Conservation (phyloP, 2,113 vertebrate species). For the Notarius lentiginosus region DNA sequence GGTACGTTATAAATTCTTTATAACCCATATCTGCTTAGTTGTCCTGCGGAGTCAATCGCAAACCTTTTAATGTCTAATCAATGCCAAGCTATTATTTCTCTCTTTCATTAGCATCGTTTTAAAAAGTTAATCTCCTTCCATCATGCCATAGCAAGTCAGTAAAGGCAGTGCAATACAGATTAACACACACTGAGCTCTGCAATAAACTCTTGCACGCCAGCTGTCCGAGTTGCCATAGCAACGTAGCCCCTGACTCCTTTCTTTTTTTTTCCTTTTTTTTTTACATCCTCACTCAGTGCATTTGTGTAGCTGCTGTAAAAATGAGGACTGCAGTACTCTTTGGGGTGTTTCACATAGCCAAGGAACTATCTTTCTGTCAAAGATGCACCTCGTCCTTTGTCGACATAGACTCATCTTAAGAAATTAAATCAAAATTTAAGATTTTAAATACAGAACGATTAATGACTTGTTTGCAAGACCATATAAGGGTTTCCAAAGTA, state of each 20-base stretch:
- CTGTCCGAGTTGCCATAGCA: slow-evolving; percentile 67
- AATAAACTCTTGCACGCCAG: slow-evolving; percentile 36
- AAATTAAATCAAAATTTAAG: background rate
- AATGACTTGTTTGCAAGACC: background rate
- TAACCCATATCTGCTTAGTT: background rate
- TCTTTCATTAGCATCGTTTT: background rate
- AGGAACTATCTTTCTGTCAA: background rate
- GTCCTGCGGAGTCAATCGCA: background rate
- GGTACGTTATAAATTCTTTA: background rate
- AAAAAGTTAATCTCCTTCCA: background rate
- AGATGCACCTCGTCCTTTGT: background rate
- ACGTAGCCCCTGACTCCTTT: slow-evolving; percentile 51
- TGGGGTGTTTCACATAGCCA: background rate
- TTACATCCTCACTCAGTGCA: background rate
- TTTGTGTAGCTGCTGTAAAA: background rate
- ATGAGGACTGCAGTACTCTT: slow-evolving; percentile 10
- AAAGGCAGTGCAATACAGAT: slow-evolving; percentile 1
- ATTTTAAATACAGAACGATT: background rate
- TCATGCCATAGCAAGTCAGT: background rate
- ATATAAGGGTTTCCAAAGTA: background rate
- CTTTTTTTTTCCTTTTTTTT: slow-evolving; percentile 46
- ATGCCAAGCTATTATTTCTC: background rate
- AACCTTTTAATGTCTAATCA: background rate
- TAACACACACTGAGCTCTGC: slow-evolving; percentile 22
- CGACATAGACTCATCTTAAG: background rate